phyloP scores from a whole-genome alignment of 2,888 invertebrate species.

The Drosophila siamana region DNA sequence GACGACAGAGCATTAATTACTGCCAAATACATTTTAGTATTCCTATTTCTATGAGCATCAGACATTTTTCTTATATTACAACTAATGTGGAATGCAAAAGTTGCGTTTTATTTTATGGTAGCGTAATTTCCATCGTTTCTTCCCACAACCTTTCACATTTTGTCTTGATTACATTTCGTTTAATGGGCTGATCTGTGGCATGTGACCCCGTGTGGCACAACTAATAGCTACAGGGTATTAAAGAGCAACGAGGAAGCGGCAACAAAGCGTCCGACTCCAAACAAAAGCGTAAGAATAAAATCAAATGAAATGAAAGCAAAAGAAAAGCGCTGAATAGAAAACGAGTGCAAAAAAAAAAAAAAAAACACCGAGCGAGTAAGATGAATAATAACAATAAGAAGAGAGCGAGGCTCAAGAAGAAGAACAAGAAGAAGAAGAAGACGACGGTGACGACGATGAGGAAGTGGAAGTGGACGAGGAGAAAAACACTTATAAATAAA shows the following conservation, averaged over 20 bases:
- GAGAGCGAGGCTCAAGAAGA: not conserved
- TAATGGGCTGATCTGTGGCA: too few relatives aligned
- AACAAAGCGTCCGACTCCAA: slow-evolving; percentile 29
- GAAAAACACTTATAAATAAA: slow-evolving; percentile 77
- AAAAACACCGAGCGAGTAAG: slow-evolving; percentile 11
- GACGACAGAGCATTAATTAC: too few relatives aligned
- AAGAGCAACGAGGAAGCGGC: slow-evolving; percentile 2
- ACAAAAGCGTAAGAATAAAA: slow-evolving; percentile 36
- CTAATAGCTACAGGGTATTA: slow-evolving; percentile 8
- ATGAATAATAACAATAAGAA: slow-evolving; percentile 13
- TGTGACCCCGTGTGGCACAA: not conserved
- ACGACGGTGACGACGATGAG: not conserved
- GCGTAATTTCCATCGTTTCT: too few relatives aligned
- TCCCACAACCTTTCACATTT: too few relatives aligned
- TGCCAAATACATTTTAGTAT: too few relatives aligned
- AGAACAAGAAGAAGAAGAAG: not conserved
- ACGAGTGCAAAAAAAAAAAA: slow-evolving; percentile 17
- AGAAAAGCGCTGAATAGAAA: slow-evolving; percentile 28
- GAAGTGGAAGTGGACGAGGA: slow-evolving; percentile 17
- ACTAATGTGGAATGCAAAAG: too few relatives aligned
- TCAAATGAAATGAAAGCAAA: slow-evolving; percentile 40
- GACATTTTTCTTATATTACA: too few relatives aligned
- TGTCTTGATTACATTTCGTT: too few relatives aligned
- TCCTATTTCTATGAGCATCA: too few relatives aligned
- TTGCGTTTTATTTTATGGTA: too few relatives aligned